phyloP scores from a whole-genome alignment of 2,113 vertebrate genomes.

The pig (Sus scrofa) region DNA sequence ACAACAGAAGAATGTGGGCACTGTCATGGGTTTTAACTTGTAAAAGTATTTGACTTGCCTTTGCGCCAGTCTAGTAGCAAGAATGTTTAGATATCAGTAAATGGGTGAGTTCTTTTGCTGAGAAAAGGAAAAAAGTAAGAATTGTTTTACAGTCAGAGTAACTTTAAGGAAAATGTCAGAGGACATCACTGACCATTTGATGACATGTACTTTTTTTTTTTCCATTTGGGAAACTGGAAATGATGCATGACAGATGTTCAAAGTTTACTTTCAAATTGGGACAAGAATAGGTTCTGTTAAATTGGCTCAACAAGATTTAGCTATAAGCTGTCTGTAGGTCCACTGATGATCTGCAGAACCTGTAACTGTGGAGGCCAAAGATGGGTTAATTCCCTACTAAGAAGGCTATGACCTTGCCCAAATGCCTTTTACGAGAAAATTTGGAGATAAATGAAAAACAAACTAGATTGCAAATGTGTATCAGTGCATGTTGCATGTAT shows the following conservation, averaged over 20 bases:
- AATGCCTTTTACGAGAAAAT: not conserved
- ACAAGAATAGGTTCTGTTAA: slow-evolving; percentile 57
- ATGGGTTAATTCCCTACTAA: not conserved
- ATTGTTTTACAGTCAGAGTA: slow-evolving; percentile 37
- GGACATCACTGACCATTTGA: not conserved
- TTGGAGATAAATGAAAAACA: slow-evolving; percentile 29
- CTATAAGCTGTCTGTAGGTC: not conserved
- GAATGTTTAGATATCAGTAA: slow-evolving; percentile 23
- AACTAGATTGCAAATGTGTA: not conserved
- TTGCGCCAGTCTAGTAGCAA: not conserved
- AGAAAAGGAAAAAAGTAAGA: not conserved
- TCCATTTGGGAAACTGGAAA: slow-evolving; percentile 21
- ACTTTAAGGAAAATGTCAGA: not conserved
- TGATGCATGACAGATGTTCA: not conserved
- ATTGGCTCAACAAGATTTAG: not conserved
- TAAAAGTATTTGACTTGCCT: slow-evolving; percentile 42
- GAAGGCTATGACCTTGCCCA: not conserved
- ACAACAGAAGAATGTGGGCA: not conserved
- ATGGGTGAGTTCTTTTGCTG: slow-evolving; percentile 18
- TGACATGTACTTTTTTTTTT: not conserved
- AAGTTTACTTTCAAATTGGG: slow-evolving; percentile 37
- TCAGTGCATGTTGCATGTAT: not conserved
- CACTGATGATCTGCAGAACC: not conserved
- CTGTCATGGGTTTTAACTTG: slow-evolving; percentile 17
- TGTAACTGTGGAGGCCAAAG: not conserved